These are phyloP conservation scores for Carterocephalus palaemon DNA, from an alignment of 2,888 invertebrate species.

Conservation along the genomic window DNA sequence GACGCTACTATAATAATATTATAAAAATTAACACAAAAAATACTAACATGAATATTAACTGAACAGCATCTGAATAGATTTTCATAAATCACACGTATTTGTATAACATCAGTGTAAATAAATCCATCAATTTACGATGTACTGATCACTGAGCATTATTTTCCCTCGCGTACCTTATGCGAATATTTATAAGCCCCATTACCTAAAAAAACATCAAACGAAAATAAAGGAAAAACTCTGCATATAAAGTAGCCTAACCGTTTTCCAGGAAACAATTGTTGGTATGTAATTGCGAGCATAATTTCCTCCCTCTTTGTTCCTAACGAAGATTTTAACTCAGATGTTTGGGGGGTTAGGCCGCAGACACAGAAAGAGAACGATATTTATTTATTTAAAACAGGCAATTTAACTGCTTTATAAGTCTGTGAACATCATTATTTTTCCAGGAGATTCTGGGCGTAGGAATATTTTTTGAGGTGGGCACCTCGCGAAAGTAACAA, in stretches of 20 bases:
- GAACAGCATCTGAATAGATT: no score
- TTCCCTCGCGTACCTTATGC: background rate
- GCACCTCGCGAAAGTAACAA: slow-evolving; percentile 71
- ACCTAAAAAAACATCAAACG: slow-evolving; percentile 2
- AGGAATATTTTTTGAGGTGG: slow-evolving; percentile 38
- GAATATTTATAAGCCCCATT: slow-evolving; percentile 9
- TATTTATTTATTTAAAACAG: slow-evolving; percentile 62
- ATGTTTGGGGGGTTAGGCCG: slow-evolving; percentile 34
- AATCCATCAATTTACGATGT: no score
- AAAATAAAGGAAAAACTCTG: slow-evolving; percentile 7
- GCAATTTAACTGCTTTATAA: slow-evolving; percentile 59
- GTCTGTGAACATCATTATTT: slow-evolving; percentile 53
- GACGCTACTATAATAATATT: no score
- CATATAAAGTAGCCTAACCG: slow-evolving; percentile 15
- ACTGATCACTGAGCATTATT: no score
- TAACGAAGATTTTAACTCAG: slow-evolving; percentile 30
- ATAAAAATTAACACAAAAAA: no score
- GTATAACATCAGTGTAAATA: no score
- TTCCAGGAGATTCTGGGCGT: background rate
- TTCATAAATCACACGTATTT: no score
- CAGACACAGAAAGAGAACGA: slow-evolving; percentile 43
- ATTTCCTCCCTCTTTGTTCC: slow-evolving; percentile 32
- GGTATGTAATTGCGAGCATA: slow-evolving; percentile 28
- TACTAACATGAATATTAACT: no score
- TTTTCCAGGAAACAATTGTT: slow-evolving; percentile 27